phyloP scores from a whole-genome alignment of 2,113 vertebrate species.

The Glaucomys volans region DNA sequence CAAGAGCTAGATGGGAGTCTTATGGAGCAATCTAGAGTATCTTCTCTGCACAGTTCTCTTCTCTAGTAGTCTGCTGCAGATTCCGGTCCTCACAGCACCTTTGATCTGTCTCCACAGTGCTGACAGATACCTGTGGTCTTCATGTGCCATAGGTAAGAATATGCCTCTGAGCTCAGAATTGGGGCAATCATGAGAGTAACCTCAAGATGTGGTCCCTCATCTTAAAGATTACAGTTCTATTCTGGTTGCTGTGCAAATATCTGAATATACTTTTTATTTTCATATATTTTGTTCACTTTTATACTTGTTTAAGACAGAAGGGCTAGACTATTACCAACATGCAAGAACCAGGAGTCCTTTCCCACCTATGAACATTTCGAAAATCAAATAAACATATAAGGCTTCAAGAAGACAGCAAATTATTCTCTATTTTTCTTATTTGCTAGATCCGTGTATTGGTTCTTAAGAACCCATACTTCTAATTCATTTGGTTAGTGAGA shows the following conservation, averaged over 20 bases:
- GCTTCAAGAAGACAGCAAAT: not conserved
- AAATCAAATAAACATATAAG: slow-evolving; percentile 22
- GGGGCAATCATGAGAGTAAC: not conserved
- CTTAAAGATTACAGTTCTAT: not conserved
- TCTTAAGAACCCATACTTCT: not conserved
- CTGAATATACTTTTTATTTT: not conserved
- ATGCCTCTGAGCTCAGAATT: not conserved
- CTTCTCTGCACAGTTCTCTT: not conserved
- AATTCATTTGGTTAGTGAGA: slow-evolving; percentile 4
- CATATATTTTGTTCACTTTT: not conserved
- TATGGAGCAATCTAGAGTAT: not conserved
- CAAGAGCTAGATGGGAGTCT: not conserved
- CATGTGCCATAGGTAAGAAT: not conserved
- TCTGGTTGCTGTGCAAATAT: not conserved
- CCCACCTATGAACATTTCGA: not conserved
- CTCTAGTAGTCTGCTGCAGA: not conserved
- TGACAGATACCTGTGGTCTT: not conserved
- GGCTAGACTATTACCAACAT: not conserved
- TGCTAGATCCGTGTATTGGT: not conserved
- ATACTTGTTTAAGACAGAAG: not conserved
- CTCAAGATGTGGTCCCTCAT: not conserved
- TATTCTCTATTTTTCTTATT: no score
- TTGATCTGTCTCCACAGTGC: not conserved
- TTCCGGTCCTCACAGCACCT: not conserved
- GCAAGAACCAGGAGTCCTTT: not conserved